Evolutionary conservation across 2,113 vertebrate genomes (phyloP).

Genomic region (Grammomys surdaster): DNA sequence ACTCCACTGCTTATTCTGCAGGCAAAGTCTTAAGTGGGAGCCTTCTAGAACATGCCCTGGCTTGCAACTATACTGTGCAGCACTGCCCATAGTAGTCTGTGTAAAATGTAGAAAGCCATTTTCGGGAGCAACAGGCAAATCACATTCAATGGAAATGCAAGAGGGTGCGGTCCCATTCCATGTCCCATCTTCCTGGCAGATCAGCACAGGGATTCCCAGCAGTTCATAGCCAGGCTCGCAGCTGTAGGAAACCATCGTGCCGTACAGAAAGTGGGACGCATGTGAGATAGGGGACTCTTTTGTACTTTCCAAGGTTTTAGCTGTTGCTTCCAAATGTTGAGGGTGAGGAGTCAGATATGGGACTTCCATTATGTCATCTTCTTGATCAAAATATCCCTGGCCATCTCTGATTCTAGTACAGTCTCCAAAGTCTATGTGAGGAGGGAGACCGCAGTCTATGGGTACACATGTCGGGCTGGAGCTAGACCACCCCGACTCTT

Average conservation of each 20-base stretch:
- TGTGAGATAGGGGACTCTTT: slow-evolving; percentile 74
- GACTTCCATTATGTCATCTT: slow-evolving; percentile 74
- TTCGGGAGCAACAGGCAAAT: slow-evolving; percentile 88
- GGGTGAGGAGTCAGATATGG: slow-evolving; percentile 72
- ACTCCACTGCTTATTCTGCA: slow-evolving; percentile 93
- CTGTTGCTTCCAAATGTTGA: not conserved
- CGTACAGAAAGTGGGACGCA: slow-evolving; percentile 90
- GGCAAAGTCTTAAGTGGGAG: slow-evolving; percentile 89
- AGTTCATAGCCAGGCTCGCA: slow-evolving; percentile 94
- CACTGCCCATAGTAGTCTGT: slow-evolving; percentile 89
- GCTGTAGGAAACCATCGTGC: slow-evolving; percentile 90
- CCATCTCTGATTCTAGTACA: slow-evolving; percentile 86
- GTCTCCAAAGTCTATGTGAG: slow-evolving; percentile 97
- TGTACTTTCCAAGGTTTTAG: slow-evolving; percentile 62
- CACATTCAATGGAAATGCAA: slow-evolving; percentile 93
- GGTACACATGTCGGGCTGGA: slow-evolving; percentile 91
- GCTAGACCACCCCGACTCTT: slow-evolving; percentile 96
- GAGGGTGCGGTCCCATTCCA: slow-evolving; percentile 96
- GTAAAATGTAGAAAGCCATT: slow-evolving; percentile 91
- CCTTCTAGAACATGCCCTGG: slow-evolving; percentile 92
- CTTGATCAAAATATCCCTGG: slow-evolving; percentile 79
- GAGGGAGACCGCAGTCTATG: slow-evolving; percentile 96
- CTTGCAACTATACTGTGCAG: slow-evolving; percentile 91
- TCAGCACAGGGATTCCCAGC: slow-evolving; percentile 86
- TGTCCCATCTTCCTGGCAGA: slow-evolving; percentile 94